phyloP scores from a whole-genome alignment of 2,888 invertebrate genomes.

The Euplagia quadripunctaria region DNA sequence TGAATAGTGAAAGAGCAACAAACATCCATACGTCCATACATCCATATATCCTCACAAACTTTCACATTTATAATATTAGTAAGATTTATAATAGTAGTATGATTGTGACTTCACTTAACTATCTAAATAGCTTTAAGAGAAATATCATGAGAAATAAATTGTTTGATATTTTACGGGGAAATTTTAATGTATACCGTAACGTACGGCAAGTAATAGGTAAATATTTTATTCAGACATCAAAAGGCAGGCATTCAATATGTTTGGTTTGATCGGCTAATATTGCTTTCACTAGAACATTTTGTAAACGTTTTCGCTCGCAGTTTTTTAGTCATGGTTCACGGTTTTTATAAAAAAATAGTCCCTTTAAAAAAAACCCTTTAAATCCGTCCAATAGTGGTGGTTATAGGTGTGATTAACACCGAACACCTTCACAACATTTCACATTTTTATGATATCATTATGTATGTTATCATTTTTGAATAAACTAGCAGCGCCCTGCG shows the following conservation, averaged over 20 bases:
- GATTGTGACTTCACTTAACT: neutral
- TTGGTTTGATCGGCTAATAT: slow-evolving; percentile 27
- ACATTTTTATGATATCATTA: too few relatives aligned
- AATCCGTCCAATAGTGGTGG: too few relatives aligned
- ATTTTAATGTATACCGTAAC: neutral
- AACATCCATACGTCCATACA: too few relatives aligned
- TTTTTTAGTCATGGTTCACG: neutral
- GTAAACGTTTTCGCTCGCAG: slow-evolving; percentile 19
- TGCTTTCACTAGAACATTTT: slow-evolving; percentile 26
- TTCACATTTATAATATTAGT: too few relatives aligned
- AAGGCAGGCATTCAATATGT: slow-evolving; percentile 14
- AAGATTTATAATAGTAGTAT: neutral
- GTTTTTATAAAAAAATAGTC: neutral
- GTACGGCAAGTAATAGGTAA: neutral
- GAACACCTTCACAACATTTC: too few relatives aligned
- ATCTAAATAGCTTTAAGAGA: neutral
- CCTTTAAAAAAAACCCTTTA: too few relatives aligned
- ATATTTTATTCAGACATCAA: slow-evolving; percentile 11
- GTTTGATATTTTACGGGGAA: neutral
- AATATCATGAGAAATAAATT: neutral
- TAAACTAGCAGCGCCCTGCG: too few relatives aligned
- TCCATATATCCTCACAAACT: too few relatives aligned
- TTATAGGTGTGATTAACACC: too few relatives aligned
- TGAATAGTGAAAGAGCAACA: too few relatives aligned
- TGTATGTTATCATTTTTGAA: too few relatives aligned